Evolutionary conservation across 2,797 vertebrate genomes (phyloP).

Genomic region (Selene dorsalis): DNA sequence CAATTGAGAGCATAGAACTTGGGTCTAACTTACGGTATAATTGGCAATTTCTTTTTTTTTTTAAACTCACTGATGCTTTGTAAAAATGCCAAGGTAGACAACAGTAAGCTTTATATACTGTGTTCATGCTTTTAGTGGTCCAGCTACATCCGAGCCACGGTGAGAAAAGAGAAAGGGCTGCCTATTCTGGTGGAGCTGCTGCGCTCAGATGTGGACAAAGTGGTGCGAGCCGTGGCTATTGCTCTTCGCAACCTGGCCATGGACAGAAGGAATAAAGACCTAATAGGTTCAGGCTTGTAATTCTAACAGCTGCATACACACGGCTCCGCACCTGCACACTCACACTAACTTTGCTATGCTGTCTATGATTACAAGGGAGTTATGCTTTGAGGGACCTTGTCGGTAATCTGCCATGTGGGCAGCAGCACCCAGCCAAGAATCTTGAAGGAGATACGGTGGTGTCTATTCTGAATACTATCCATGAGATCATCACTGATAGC

Average conservation of each 20-base stretch:
- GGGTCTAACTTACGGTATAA: background rate
- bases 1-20: background rate
- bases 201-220: constrained; percentile 96
- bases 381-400: constrained; percentile 96
- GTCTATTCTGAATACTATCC: constrained; percentile 95
- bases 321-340: background rate
- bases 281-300: constrained; percentile 87
- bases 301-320: background rate
- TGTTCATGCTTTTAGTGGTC: constrained; percentile 89
- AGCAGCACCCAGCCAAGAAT: constrained; percentile 91
- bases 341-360: background rate
- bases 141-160: constrained; percentile 94
- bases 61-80: background rate
- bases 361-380: constrained; percentile 86
- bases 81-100: background rate
- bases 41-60: background rate
- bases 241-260: constrained; percentile 97
- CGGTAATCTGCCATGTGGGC: constrained; percentile 93
- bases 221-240: constrained; percentile 95
- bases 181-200: constrained; percentile 96
- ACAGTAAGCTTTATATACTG: background rate
- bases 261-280: constrained; percentile 96
- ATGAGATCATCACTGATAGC: constrained; percentile 97
- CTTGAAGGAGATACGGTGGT: constrained; percentile 97
- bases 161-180: constrained; percentile 96